Base-by-base conservation (phyloP, 2,797 vertebrate genomes). In the Dermochelys coriacea region DNA sequence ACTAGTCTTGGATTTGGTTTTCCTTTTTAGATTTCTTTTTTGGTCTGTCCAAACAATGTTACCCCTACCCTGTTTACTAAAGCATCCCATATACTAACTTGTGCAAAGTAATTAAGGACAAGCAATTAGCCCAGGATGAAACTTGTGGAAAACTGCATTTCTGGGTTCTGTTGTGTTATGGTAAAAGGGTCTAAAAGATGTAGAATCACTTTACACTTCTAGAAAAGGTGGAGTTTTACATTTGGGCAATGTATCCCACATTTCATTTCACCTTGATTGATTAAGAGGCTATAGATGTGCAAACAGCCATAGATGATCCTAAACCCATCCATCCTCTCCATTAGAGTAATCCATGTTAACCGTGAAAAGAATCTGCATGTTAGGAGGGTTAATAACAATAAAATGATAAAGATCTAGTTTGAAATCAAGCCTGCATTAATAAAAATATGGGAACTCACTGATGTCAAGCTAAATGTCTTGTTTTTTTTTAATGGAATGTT, bases 401-500 rank as follows among this genome's bases (percentile, higher is more conserved):
- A 64, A 88, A 41, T 82, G 86, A 85, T 89, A 45, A 90, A 87
- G 27, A 90, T 41, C 71, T 80, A 14, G 79, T 89, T 81, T 93
- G 81, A 93, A 97, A 96, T 89, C 68, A 79, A 93, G 31, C 83
- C n/a, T 93, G 29, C 7, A 11, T 71, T 93, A 83, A 91, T 82
- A 57, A 87, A 93, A 54, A 31, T 31, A 29, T 82, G 54, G 68
- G 1, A 61, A 77, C 86, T 90, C 75, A 31, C 47, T 84, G 61
- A 15, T 92, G 85, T 80, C 80, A 77, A n/a, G 78, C 37, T 92
- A 94, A 95, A 96, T 92, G 74, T 50, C 37, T 93, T 79, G 71
- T 27, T 85, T 90, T 85, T 83, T 88, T 93, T 93, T 91, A 91
- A 87, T 84, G 77, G 79, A 96, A 92, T 93, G 82, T 85, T 96